Evolutionary conservation across 2,113 vertebrate species (phyloP).

Genomic region (Willisornis vidua): DNA sequence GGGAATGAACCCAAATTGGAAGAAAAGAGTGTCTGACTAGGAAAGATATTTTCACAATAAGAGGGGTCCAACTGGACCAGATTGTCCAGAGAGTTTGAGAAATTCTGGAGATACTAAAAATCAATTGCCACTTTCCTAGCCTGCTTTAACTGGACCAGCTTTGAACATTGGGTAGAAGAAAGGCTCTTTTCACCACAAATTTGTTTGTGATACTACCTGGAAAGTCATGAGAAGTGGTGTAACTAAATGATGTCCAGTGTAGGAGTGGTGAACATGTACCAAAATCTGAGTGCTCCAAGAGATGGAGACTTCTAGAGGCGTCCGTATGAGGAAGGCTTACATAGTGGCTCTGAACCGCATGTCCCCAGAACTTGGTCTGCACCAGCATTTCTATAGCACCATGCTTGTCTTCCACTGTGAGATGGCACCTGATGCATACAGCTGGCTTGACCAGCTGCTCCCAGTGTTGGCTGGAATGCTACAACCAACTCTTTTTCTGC

Average conservation of each 20-base stretch:
- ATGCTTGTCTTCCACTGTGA: background rate
- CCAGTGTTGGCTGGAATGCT: background rate
- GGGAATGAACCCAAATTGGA: background rate
- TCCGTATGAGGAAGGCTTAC: background rate
- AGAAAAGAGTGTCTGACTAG: background rate
- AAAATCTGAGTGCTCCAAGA: background rate
- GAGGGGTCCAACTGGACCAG: background rate
- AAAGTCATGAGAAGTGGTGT: background rate
- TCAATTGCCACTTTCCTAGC: background rate
- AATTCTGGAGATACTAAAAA: background rate
- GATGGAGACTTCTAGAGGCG: background rate
- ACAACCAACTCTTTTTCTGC: background rate
- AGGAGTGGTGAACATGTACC: background rate
- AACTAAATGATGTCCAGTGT: accelerated
- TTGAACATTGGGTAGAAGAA: background rate
- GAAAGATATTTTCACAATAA: background rate
- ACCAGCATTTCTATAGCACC: background rate
- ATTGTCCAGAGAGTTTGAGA: background rate
- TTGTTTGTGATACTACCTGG: background rate
- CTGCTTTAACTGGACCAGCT: background rate
- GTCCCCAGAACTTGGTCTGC: background rate
- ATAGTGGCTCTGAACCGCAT: accelerated
- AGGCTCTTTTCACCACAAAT: background rate
- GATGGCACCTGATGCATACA: background rate
- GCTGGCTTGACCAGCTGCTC: background rate